A percentile compares a stretch with the other conserved stretches of the same genome.
phyloP scores from a whole-genome alignment of 2,888 invertebrate species.

The Chloromyia formosa region DNA sequence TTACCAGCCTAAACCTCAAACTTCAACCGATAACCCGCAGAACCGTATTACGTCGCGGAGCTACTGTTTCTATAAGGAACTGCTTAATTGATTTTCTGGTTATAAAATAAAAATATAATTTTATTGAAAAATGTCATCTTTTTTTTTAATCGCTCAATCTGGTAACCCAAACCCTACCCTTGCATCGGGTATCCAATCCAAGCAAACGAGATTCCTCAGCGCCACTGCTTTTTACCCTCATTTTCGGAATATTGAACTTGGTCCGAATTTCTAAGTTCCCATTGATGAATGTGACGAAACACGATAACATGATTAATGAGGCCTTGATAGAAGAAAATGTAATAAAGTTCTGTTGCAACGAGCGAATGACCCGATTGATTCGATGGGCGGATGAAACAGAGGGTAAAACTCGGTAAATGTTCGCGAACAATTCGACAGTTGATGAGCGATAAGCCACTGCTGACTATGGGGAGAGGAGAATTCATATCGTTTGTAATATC shows the following conservation, averaged over 20 bases:
- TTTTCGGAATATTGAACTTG: not conserved
- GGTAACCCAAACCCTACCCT: no score
- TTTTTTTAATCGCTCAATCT: no score
- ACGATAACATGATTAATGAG: constrained; percentile 49
- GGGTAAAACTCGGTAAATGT: not conserved
- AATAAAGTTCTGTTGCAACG: constrained; percentile 42
- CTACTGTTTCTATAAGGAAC: no score
- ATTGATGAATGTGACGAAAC: constrained; percentile 47
- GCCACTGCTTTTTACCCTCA: not conserved
- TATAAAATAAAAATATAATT: no score
- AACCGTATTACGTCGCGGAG: no score
- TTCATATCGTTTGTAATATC: not conserved
- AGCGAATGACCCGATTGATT: constrained; percentile 24
- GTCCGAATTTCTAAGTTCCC: constrained; percentile 25
- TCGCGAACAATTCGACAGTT: constrained; percentile 45
- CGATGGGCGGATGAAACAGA: constrained; percentile 20
- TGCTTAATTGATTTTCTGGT: no score
- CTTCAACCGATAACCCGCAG: no score
- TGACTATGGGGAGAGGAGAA: not conserved
- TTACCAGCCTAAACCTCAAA: no score
- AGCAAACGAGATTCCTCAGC: no score
- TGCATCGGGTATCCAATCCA: no score
- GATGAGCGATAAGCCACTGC: constrained; percentile 39
- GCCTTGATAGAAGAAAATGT: constrained; percentile 46
- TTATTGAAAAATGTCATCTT: no score